A percentile compares a stretch with the other conserved stretches of the same genome.
phyloP scores from a whole-genome alignment of 2,888 invertebrate genomes.

The Molorchus minor region DNA sequence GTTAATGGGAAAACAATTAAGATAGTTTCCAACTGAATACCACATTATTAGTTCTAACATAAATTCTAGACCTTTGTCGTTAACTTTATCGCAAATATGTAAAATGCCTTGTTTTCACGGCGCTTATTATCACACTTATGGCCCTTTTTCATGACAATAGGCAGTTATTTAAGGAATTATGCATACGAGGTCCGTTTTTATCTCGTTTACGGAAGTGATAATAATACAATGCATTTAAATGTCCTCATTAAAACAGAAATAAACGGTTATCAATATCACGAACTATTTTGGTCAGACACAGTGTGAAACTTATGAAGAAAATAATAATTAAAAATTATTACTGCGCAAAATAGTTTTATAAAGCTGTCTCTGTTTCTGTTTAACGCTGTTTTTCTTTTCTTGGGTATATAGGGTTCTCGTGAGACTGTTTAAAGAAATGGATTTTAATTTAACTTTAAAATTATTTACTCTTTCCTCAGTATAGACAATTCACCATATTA shows the following conservation, averaged over 20 bases:
- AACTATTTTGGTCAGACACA: too few relatives aligned
- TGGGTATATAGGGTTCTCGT: too few relatives aligned
- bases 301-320: too few relatives aligned
- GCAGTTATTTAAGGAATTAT: slow-evolving; percentile 14
- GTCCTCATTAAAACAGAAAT: not conserved
- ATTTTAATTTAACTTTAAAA: too few relatives aligned
- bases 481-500: too few relatives aligned
- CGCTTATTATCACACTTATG: slow-evolving; percentile 12
- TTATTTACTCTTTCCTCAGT: too few relatives aligned
- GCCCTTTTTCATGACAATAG: slow-evolving; percentile 8
- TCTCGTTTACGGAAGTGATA: slow-evolving; percentile 4
- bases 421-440: too few relatives aligned
- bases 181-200: slow-evolving; percentile 1
- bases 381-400: too few relatives aligned
- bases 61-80: not conserved
- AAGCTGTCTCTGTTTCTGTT: too few relatives aligned
- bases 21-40: slow-evolving; percentile 11
- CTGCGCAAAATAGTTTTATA: too few relatives aligned
- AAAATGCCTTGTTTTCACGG: slow-evolving; percentile 14
- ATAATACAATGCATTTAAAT: slow-evolving; percentile 6
- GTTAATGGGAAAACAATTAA: slow-evolving; percentile 6
- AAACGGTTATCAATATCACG: too few relatives aligned
- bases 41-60: slow-evolving; percentile 21
- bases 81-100: slow-evolving; percentile 11
- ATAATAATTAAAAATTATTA: too few relatives aligned